Percentiles rank a stretch among this genome's conserved stretches.
phyloP scores from a whole-genome alignment of 1,140 invertebrate species.

The Linepithema humile region DNA sequence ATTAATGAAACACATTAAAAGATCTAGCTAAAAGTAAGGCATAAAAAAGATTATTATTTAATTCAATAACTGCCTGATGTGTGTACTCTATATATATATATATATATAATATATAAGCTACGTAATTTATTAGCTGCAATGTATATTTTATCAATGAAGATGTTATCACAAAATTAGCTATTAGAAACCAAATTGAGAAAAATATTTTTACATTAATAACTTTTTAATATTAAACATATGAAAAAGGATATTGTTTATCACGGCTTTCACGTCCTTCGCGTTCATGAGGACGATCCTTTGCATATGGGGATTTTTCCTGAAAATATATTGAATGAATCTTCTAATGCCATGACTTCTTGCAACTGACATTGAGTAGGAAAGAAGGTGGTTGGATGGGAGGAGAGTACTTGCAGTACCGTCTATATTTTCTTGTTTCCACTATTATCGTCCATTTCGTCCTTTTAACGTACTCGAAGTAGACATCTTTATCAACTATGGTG shows the following conservation, averaged over 20 bases:
- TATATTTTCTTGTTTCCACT: constrained; percentile 75
- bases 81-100: too few relatives aligned
- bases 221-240: background rate
- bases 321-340: constrained; percentile 77
- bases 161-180: too few relatives aligned
- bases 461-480: constrained; percentile 77
- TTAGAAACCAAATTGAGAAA: background rate
- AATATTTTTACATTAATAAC: background rate
- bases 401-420: too few relatives aligned
- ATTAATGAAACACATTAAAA: background rate
- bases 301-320: constrained; percentile 90
- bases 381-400: constrained; percentile 60
- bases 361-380: constrained; percentile 52
- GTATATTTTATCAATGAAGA: background rate
- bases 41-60: background rate
- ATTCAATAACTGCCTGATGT: constrained; percentile 25
- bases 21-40: background rate
- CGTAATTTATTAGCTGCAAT: constrained; percentile 15
- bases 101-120: background rate
- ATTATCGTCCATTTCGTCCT: constrained; percentile 79
- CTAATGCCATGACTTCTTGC: constrained; percentile 53
- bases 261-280: constrained; percentile 88
- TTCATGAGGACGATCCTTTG: constrained; percentile 87
- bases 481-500: constrained; percentile 77
- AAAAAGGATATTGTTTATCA: constrained; percentile 93